phyloP scores from a whole-genome alignment of 2,888 invertebrate species.

The Sipha maydis region DNA sequence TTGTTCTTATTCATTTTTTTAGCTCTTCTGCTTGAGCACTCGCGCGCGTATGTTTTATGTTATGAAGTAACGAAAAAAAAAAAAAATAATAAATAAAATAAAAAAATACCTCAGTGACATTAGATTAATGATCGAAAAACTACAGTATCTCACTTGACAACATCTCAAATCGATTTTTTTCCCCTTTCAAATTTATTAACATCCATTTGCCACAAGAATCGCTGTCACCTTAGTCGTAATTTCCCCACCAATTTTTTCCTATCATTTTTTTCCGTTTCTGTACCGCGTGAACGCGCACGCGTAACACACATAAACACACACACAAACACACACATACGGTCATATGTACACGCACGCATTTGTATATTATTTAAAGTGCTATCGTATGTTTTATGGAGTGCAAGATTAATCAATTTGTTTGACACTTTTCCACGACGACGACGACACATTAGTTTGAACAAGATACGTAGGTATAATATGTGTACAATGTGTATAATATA shows the following conservation, averaged over 20 bases:
- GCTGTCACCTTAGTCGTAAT: constrained; percentile 3
- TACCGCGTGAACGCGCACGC: neutral
- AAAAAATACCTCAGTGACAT: constrained; percentile 56
- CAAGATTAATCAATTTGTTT: constrained; percentile 61
- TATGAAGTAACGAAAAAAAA: constrained; percentile 6
- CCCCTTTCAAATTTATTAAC: constrained; percentile 55
- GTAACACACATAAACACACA: neutral
- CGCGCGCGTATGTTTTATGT: neutral
- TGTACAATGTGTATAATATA: neutral
- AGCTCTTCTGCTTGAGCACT: no score
- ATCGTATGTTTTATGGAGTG: constrained; percentile 60
- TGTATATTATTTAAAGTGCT: constrained; percentile 52
- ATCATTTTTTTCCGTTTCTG: neutral
- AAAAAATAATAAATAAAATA: constrained; percentile 15
- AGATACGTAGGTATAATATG: constrained; percentile 6
- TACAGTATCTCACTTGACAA: constrained; percentile 59
- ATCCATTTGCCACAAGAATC: constrained; percentile 41
- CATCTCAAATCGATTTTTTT: constrained; percentile 49
- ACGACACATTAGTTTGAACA: constrained; percentile 58
- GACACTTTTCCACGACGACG: constrained; percentile 46
- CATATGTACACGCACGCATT: no score
- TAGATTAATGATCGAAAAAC: constrained; percentile 60
- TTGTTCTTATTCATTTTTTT: neutral
- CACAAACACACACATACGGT: neutral
- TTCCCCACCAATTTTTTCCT: constrained; percentile 13